Conservation (phyloP, 2,888 invertebrate species). For the Polymixis flavicincta region DNA sequence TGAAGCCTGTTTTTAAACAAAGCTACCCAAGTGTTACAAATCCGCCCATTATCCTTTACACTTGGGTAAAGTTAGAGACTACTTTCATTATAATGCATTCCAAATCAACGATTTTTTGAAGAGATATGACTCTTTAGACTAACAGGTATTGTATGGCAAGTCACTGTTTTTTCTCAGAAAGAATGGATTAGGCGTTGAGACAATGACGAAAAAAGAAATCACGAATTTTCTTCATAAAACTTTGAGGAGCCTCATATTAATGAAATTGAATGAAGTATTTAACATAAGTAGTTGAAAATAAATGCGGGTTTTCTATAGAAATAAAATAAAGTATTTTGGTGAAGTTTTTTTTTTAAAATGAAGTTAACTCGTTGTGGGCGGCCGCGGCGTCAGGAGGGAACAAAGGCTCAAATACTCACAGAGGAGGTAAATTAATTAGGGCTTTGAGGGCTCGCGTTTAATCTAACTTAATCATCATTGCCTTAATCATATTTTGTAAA, state of each 20-base stretch:
- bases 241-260: not conserved
- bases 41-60: not conserved
- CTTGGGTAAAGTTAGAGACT: not conserved
- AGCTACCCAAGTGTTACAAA: not conserved
- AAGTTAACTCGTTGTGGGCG: conserved; percentile 28
- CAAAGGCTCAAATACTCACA: conserved; percentile 52
- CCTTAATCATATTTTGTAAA: conserved; percentile 55
- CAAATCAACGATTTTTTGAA: conserved; percentile 9
- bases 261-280: conserved; percentile 1
- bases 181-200: not conserved
- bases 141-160: not conserved
- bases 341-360: conserved; percentile 35
- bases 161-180: conserved; percentile 1
- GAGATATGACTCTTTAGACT: not conserved
- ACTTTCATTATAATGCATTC: conserved; percentile 1
- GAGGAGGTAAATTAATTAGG: conserved; percentile 68
- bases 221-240: not conserved
- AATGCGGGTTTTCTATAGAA: conserved; percentile 2
- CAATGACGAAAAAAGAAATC: conserved; percentile 4
- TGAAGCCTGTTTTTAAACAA: not conserved
- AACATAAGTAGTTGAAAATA: not conserved
- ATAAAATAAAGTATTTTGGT: conserved; percentile 20
- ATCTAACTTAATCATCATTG: conserved; percentile 62
- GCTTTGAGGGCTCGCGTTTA: conserved; percentile 62
- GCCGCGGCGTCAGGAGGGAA: conserved; percentile 23